Evolutionary conservation across 2,888 invertebrate species (phyloP).

Genomic region (Hirtodrosophila trivittata): DNA sequence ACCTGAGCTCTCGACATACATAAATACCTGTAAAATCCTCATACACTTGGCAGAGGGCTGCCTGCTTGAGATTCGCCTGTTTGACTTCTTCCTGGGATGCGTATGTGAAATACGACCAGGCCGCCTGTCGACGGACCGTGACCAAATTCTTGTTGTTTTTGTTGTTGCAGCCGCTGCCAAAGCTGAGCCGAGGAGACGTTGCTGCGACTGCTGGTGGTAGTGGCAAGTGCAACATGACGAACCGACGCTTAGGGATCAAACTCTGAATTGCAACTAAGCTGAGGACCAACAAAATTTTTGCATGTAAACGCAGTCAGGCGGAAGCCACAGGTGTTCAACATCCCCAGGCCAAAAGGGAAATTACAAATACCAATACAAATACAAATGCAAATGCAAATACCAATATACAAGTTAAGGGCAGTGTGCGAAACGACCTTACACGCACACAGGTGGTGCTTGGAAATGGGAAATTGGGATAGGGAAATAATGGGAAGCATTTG

Average conservation of each 20-base stretch:
- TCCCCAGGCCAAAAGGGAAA: constrained; percentile 6
- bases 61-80: constrained; percentile 55
- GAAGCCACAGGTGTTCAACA: constrained; percentile 69
- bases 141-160: constrained; percentile 48
- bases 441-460: constrained; percentile 56
- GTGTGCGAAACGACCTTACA: constrained; percentile 50
- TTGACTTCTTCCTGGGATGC: constrained; percentile 48
- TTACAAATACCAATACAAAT: neutral
- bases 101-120: constrained; percentile 63
- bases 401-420: constrained; percentile 24
- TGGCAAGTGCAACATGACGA: constrained; percentile 61
- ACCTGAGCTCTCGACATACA: neutral
- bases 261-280: constrained; percentile 59
- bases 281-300: constrained; percentile 27
- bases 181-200: constrained; percentile 25
- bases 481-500: constrained; percentile 32
- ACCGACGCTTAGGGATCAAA: constrained; percentile 55
- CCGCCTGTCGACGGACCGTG: constrained; percentile 58
- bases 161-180: constrained; percentile 13
- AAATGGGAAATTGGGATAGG: constrained; percentile 15
- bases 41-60: constrained; percentile 67
- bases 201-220: constrained; percentile 1
- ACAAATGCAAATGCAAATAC: constrained; percentile 4
- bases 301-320: constrained; percentile 38
- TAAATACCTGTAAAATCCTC: constrained; percentile 73